Base-by-base conservation (phyloP, 2,888 invertebrate genomes). In the Ptychoptera albimana region DNA sequence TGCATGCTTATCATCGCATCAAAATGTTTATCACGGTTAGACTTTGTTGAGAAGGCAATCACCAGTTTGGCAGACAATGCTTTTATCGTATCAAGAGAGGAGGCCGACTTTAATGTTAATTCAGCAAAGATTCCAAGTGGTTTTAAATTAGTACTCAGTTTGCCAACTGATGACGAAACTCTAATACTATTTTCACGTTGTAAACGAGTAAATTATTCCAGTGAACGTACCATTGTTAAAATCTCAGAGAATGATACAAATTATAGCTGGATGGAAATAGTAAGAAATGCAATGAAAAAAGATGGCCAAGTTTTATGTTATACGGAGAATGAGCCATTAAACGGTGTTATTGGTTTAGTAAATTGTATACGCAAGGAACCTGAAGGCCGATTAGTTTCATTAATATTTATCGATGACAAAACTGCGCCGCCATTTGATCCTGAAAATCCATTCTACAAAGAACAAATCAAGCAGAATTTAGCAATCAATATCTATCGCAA, bases 361-460 rank as follows among this genome's bases (percentile, higher is more conserved):
- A 91, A 91, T 54, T 93, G 93, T 60, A 60, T 96, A 29, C 72
- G 82, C 46, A 79, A 73, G 53, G 92, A 93, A 57, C 77, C 81
- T 1, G 82, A 82, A 50, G 82, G 84, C 39, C 72, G 74, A 50
- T 59, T 73, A 1, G 66, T 77, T 1, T 69, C 70, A 43, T 76
- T 77, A 45, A 60, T 85, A 8, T 70, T 81, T 34, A 74, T 84
- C 44, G 60, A 77, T 48, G 79, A 79, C 51, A 58, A 66, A 0
- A 66, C 68, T 2, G 81, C 79, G 0, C 81, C 82, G 1, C 57
- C 65, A 2, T 86, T 86, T 51, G 73, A 77, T 50, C 61, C 75
- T 3, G 67, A 74, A 8, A 59, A 75, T 56, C 70, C 76, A 4
- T 70, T 84, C 40, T 85, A 82, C 57, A 66, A 70, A 16, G 63